A percentile compares a stretch with the other conserved stretches of the same genome.
These are phyloP conservation scores for Ectemnius lituratus DNA, from an alignment of 2,888 invertebrate species.

Conservation along the genomic window DNA sequence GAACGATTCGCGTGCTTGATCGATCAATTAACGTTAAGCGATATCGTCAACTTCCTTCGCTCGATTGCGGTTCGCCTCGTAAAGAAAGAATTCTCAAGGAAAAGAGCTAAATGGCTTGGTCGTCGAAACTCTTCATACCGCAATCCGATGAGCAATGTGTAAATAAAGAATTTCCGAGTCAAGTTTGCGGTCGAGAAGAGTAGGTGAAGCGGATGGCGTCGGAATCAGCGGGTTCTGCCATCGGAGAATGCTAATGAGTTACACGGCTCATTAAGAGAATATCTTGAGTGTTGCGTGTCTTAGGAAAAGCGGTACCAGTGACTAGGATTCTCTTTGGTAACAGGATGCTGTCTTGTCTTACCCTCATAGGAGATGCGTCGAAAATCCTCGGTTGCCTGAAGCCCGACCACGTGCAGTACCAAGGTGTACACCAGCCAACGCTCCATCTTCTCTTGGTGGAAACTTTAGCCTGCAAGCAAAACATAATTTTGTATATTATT, in stretches of 20 bases:
- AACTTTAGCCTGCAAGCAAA: slow-evolving; percentile 18
- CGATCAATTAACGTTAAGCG: slow-evolving; percentile 25
- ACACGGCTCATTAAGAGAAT: neutral
- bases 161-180: no score
- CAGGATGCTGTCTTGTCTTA: slow-evolving; percentile 45
- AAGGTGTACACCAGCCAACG: slow-evolving; percentile 53
- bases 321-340: neutral
- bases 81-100: neutral
- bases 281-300: neutral
- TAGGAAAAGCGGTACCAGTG: neutral
- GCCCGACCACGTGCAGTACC: slow-evolving; percentile 41
- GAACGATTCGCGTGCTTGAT: slow-evolving; percentile 16
- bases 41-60: neutral
- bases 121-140: neutral
- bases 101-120: neutral
- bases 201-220: neutral
- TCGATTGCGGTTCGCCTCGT: neutral
- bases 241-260: slow-evolving; percentile 5
- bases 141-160: neutral
- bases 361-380: slow-evolving; percentile 73
- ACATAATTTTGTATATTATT: slow-evolving; percentile 8
- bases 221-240: neutral
- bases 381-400: slow-evolving; percentile 66
- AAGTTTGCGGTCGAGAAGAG: neutral
- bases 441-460: slow-evolving; percentile 40